Base-by-base conservation (phyloP, 2,888 invertebrate genomes). In the Chloromyia formosa region DNA sequence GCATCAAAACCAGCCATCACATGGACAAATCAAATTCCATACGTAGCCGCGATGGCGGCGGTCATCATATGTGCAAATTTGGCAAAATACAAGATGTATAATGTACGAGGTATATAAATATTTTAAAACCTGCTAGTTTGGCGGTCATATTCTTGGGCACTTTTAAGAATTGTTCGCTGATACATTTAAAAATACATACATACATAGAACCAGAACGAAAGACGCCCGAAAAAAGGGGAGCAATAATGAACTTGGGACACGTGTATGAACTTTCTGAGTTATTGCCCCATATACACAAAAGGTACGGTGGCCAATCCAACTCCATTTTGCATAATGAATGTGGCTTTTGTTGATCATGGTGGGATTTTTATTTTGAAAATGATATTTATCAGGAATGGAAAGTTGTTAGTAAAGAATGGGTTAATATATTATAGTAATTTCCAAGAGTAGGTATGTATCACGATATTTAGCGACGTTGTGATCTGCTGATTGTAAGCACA, bases 221-320 rank as follows among this genome's bases (percentile, higher is more conserved):
- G 62, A 62, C 27, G 40, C 23, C 53, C 27, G 27, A 35, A 42
- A 49, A 53, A 68, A n/a, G 68, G 53, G 23, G 23, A 10, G 45
- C n/a, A 68, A 27, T 27, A 16, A 23, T 68, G 68, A 68, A 68
- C 53, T 68, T 68, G 68, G n/a, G 53, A 53, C 68, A 68, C 68
- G 68, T 68, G 68, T 27, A 53, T 68, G 68, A 68, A 68, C 68
- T 68, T 54, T 53, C 68, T 68, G 68, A 23, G 53, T 68, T 68
- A 49, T 68, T 68, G 68, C 68, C 68, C 68, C 68, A 68, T 20
- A 68, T 68, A 66, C 23, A 49, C 49, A 45, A 42, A 64, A 64
- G 42, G 64, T 42, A n/a, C n/a, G n/a, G n/a, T n/a, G n/a, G n/a
- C n/a, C n/a, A n/a, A n/a, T n/a, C n/a, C n/a, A 27, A 23, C 16